A percentile compares a stretch with the other conserved stretches of the same genome.
Evolutionary conservation across 2,888 invertebrate species (phyloP).

Genomic region (Thera obeliscata): DNA sequence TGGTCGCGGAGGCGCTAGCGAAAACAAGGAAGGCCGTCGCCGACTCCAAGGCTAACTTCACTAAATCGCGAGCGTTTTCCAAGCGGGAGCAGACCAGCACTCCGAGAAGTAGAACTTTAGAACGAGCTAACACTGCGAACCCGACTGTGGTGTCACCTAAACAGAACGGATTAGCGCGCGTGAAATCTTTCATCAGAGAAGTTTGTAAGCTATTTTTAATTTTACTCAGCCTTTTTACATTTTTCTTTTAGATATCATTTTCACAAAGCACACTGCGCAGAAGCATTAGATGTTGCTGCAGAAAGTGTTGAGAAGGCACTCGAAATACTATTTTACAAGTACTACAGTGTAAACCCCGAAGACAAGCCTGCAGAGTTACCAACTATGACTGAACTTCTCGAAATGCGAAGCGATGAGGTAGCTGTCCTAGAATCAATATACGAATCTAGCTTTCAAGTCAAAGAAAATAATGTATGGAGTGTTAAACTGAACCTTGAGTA

Average conservation of each 20-base stretch:
- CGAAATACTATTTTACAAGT: conserved; percentile 88
- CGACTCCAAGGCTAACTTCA: conserved; percentile 74
- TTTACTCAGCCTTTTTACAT: too few relatives aligned
- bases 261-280: conserved; percentile 88
- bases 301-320: conserved; percentile 89
- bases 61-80: conserved; percentile 70
- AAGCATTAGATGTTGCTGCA: conserved; percentile 88
- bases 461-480: conserved; percentile 89
- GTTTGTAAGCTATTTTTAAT: too few relatives aligned
- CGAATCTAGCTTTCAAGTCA: conserved; percentile 87
- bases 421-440: conserved; percentile 91
- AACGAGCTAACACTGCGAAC: conserved; percentile 62
- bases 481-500: conserved; percentile 88
- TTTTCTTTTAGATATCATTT: conserved; percentile 86
- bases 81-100: conserved; percentile 65
- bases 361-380: conserved; percentile 71
- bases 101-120: conserved; percentile 72
- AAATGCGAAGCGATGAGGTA: conserved; percentile 89
- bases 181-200: conserved; percentile 81
- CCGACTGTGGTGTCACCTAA: conserved; percentile 72
- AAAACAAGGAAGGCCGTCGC: conserved; percentile 85
- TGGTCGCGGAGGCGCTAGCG: conserved; percentile 89
- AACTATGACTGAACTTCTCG: conserved; percentile 82
- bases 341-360: conserved; percentile 82
- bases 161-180: conserved; percentile 79